These are phyloP conservation scores for Tipula lateralis DNA, from an alignment of 2,888 invertebrate species.

Conservation along the genomic window DNA sequence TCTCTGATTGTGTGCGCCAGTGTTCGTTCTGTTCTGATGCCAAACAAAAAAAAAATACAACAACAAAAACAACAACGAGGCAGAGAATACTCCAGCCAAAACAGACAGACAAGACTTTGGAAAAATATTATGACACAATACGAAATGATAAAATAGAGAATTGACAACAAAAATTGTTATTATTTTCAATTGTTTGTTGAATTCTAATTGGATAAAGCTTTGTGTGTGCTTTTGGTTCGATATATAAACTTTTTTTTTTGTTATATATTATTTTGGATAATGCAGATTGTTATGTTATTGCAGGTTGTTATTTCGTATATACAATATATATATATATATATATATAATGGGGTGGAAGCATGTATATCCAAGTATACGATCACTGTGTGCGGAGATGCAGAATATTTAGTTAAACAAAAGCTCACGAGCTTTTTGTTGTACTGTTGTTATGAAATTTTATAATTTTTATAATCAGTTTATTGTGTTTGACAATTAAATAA, in stretches of 20 bases:
- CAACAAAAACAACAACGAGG: neutral
- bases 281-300: conserved; percentile 20
- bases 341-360: neutral
- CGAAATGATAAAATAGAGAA: neutral
- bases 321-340: neutral
- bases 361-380: no score
- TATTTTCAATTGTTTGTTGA: conserved; percentile 24
- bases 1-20: conserved; percentile 4
- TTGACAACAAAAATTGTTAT: conserved; percentile 24
- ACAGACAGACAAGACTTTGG: neutral
- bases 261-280: neutral
- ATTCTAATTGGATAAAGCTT: conserved; percentile 16
- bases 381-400: neutral
- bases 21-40: neutral
- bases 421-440: neutral
- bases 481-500: neutral
- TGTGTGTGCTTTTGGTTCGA: conserved; percentile 24
- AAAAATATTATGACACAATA: neutral
- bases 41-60: neutral
- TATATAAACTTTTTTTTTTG: neutral
- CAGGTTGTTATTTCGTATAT: neutral
- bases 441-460: neutral
- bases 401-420: neutral
- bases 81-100: neutral
- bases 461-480: neutral